Conservation (phyloP, 2,888 invertebrate genomes). For the Thymelicus acteon region DNA sequence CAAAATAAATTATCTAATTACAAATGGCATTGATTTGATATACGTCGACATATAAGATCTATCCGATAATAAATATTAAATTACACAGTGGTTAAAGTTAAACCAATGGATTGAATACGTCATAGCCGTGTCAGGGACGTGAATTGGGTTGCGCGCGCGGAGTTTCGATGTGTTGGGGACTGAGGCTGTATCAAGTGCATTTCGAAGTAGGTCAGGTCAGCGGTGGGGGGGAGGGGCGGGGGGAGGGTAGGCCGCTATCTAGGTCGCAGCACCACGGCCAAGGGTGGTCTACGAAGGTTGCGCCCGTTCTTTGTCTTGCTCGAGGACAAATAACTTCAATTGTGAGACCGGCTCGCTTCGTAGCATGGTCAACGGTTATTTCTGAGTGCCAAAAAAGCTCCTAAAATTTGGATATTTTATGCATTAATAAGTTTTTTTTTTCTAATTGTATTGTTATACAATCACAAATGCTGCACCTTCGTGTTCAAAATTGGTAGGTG, state of each 20-base stretch:
- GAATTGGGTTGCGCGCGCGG: slow-evolving; percentile 53
- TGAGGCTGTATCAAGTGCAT: slow-evolving; percentile 72
- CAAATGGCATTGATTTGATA: not conserved
- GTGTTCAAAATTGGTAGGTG: too few species aligned
- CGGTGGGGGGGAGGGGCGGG: slow-evolving; percentile 65
- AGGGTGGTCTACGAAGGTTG: slow-evolving; percentile 81
- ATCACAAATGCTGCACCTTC: not conserved
- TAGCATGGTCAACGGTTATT: slow-evolving; percentile 22
- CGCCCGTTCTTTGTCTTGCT: slow-evolving; percentile 65
- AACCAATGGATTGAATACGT: slow-evolving; percentile 46
- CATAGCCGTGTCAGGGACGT: slow-evolving; percentile 49
- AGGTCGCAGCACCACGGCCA: slow-evolving; percentile 81
- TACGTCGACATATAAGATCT: not conserved
- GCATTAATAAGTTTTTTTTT: too few species aligned
- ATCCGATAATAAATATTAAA: not conserved
- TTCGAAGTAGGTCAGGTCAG: slow-evolving; percentile 78
- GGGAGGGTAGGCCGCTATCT: slow-evolving; percentile 60
- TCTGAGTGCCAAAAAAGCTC: not conserved
- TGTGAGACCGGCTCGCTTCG: slow-evolving; percentile 19
- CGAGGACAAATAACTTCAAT: slow-evolving; percentile 43
- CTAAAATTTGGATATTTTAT: too few species aligned
- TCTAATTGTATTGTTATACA: too few species aligned
- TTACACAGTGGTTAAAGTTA: slow-evolving; percentile 25
- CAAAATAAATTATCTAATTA: not conserved
- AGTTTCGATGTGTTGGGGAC: slow-evolving; percentile 51